Percentiles rank a stretch among this genome's conserved stretches.
These are phyloP conservation scores for Dysidea cf. avara DNA, from an alignment of 37 sponge, comb jelly and placozoan genomes.

Conservation along the genomic window DNA sequence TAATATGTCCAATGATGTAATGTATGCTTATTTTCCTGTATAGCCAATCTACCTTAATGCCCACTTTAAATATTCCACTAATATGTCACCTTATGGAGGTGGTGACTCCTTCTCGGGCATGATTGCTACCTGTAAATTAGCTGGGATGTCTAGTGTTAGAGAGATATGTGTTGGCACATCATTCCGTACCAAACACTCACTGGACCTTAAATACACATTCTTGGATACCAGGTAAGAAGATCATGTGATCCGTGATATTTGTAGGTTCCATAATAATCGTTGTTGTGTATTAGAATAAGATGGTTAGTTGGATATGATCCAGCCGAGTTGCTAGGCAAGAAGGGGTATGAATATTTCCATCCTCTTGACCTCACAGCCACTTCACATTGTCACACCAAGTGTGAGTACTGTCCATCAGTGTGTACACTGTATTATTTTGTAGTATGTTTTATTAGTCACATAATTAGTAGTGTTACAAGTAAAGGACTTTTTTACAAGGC, in stretches of 20 bases:
- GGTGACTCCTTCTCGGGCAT: conserved; percentile 35
- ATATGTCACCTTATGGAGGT: too few relatives aligned
- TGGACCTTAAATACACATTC: conserved; percentile 57
- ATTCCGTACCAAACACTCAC: conserved; percentile 63
- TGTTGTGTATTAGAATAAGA: conserved; percentile 36
- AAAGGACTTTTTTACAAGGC: too few relatives aligned
- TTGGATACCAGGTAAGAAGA: conserved; percentile 60
- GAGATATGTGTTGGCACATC: conserved; percentile 73
- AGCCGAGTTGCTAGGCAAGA: conserved; percentile 62
- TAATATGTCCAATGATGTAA: too few relatives aligned
- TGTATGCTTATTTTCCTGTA: too few relatives aligned
- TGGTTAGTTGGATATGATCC: conserved; percentile 80
- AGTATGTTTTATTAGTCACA: too few relatives aligned
- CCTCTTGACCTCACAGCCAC: conserved; percentile 60
- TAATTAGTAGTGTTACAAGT: too few relatives aligned
- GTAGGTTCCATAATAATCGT: background rate
- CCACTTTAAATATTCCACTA: too few relatives aligned
- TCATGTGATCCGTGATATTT: background rate
- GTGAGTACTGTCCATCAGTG: conserved; percentile 41
- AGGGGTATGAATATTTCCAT: conserved; percentile 72
- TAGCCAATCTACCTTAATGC: too few relatives aligned
- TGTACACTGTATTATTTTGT: too few relatives aligned
- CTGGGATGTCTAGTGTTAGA: conserved; percentile 28
- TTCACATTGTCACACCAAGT: conserved; percentile 58
- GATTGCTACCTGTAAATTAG: conserved; percentile 57